Evolutionary conservation across 2,797 vertebrate genomes (phyloP), one percentile per base, ranked within the genome.

Genomic region (Schizothorax lantsangensis): DNA sequence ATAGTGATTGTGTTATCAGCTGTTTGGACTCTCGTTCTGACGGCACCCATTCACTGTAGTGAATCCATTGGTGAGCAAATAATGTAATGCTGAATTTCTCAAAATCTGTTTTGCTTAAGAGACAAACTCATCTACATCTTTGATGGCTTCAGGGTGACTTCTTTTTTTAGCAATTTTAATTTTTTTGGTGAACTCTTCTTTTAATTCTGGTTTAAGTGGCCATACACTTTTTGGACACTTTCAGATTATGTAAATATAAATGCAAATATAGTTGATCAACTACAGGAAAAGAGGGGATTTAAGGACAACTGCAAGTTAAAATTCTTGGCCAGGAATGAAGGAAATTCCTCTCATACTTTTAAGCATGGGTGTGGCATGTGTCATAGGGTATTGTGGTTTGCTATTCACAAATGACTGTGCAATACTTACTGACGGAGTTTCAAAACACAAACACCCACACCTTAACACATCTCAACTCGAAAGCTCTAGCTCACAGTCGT

Each of bases 391-490:
- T 66, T 81, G 79, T 47, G 59, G 79, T 66, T 64, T 33, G 43
- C 79, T 64, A 47, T 80, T 80, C 59, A 74, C 72, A 84, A 84
- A 84, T 84, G 57, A 77, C 59, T 84, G 57, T 75, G 57, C 57
- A 45, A 10, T 62, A 38, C 71, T 47, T 74, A 74, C 71, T 43
- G 38, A 84, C 19, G 43, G 11, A 26, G 83, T 64, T 84, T 78
- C 33, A 84, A 64, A 75, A 84, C 30, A 84, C 40, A 84, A 38
- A 52, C n/a, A 62, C 6, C 11, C 69, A 77, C 71, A 77, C 57
- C 71, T 47, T 84, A 38, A 66, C 43, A 82, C 33, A 77, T 47
- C 21, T 83, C 83, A 84, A 77, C 57, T 17, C 10, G n/a, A 40
- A 38, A 73, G 57, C 52, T 83, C 14, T 45, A 74, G 36, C 14